Evolutionary conservation across 2,113 vertebrate genomes (phyloP), one percentile per base, ranked within the genome.

Genomic region (Cygnus buccinator): DNA sequence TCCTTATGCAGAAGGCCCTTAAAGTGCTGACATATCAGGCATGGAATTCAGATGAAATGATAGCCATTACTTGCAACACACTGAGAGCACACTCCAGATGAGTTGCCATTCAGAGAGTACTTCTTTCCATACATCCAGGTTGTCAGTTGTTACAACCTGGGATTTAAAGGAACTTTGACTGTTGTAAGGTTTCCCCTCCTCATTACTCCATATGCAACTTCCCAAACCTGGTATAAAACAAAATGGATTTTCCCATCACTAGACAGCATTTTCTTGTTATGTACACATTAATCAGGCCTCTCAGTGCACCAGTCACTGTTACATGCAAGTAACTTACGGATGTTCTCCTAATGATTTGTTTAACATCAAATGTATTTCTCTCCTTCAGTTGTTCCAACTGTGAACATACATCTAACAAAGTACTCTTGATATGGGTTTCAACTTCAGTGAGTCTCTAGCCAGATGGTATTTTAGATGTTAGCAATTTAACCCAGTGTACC

Each of bases 381-480:
- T 86, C 80, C 21, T 81, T 77, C 68, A 52, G 33, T 68, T 74
- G 26, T 39, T 84, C 39, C 48, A 87, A 4, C 18, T 65, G 39
- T 58, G 62, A 87, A 58, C 4, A 15, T 0, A 39, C 14, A 75
- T 75, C 88, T 13, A 84, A 54, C 17, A 54, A 79, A 3, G 1
- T 31, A 59, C 54, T 75, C 48, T 6, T 4, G 13, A 44, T 11
- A 44, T 19, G 28, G 89, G 43, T 65, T 79, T 75, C 76, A 84
- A 65, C 54, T 72, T 94, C 76, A 85, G 28, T 21, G 46, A 91
- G n/a, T 8, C 62, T 83, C 82, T 76, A 84, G 29, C 37, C 79
- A 94, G 76, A 66, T 79, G 41, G 35, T 54, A 62, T 61, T 93
- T 84, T 58, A 84, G 83, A 81, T 46, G 20, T 82, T 33, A 82